Base-by-base conservation (phyloP, 2,888 invertebrate species). In the Watsonalla cultraria region DNA sequence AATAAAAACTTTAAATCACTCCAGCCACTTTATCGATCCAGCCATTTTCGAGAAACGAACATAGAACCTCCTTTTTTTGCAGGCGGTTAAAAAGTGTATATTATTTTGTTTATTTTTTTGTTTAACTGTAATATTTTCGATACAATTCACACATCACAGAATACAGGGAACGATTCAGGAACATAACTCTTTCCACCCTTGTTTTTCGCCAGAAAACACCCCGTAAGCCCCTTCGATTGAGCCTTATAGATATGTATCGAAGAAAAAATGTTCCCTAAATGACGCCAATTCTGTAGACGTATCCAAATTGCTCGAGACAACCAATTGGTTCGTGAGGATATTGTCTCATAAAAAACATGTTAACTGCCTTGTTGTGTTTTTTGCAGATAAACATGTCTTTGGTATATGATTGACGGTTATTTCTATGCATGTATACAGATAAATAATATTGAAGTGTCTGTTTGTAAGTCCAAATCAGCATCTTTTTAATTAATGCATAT, bases 181-280 rank as follows among this genome's bases (percentile, higher is more conserved):
- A 24, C 24, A 24, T 24, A 24, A 24, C 24, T 24, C 24, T 24
- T 24, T 24, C 42, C 8, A 42, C 42, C 42, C 42, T 42, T 42
- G 42, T 42, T 42, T 42, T 42, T 42, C 42, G 48, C 66, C 14
- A 39, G 8, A 9, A 15, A 37, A 7, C 37, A 37, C 37, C 48
- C 35, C 48, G 14, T 4, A 7, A 35, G 47, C 54, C 58, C 60
- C 61, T 62, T 59, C 67, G 58, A 65, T 70, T 59, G 66, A 64
- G 59, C 57, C 61, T 62, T 64, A 69, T 72, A 78, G 78, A 80
- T 78, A 76, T 74, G 74, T 78, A 78, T 78, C 75, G 62, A 69
- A 63, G 59, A 67, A 71, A 72, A 69, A 74, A 70, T 61, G 52
- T 58, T 62, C 52, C 57, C 56, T 37, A 66, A 75, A 80, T 79